Evolutionary conservation across 2,888 invertebrate species (phyloP).

Genomic region (Drosophila anomalata): DNA sequence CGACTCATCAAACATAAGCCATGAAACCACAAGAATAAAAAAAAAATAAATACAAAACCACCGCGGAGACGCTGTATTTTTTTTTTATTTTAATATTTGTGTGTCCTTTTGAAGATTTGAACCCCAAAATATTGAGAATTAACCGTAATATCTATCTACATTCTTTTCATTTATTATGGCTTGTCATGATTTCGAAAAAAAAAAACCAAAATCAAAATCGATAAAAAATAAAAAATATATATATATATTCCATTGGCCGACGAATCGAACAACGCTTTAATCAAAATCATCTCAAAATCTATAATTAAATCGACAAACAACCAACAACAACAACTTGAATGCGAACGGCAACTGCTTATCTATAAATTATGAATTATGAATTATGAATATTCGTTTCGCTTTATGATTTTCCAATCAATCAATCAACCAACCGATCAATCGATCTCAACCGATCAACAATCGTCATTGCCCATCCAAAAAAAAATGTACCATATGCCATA

Average conservation of each 20-base stretch:
- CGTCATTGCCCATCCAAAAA: conserved; percentile 41
- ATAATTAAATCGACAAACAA: conserved; percentile 48
- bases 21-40: conserved; percentile 3
- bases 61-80: conserved; percentile 38
- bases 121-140: conserved; percentile 52
- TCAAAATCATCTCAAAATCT: conserved; percentile 23
- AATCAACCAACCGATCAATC: conserved; percentile 52
- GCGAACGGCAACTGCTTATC: conserved; percentile 74
- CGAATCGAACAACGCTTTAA: conserved; percentile 55
- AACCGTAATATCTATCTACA: conserved; percentile 62
- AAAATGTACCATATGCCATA: conserved; percentile 34
- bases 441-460: conserved; percentile 42
- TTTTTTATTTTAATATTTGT: conserved; percentile 54
- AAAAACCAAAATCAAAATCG: conserved; percentile 17
- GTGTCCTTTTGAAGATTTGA: conserved; percentile 46
- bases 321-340: conserved; percentile 63
- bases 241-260: conserved; percentile 51
- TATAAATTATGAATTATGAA: conserved; percentile 64
- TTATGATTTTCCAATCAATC: conserved; percentile 70
- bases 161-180: conserved; percentile 67
- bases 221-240: conserved; percentile 6
- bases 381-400: conserved; percentile 57
- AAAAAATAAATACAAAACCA: conserved; percentile 10
- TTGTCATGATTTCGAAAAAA: conserved; percentile 50
- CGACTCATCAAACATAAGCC: conserved; percentile 4